Evolutionary conservation across 2,113 vertebrate species (phyloP), one percentile per base, ranked within the genome.

Genomic region (Picathartes gymnocephalus): DNA sequence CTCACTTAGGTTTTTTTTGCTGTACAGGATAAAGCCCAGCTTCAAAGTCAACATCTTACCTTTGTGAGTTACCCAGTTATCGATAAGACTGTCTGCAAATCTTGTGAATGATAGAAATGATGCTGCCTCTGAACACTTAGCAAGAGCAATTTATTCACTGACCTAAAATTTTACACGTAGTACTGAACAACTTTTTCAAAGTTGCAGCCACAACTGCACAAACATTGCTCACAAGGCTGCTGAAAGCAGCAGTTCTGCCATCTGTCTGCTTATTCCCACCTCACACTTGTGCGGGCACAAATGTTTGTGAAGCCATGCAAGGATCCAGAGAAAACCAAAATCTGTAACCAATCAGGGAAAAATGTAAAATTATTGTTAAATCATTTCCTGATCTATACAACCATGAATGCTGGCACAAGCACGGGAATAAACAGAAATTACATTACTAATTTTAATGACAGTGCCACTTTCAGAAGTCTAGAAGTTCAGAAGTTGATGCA

Each of bases 241-340:
- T 95, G 95, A 95, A 97, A 88, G 94, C 95, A 97, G 95, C 95
- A 97, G 96, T 96, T 95, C 95, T 94, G 92, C 96, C 96, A 95
- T 95, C 95, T 97, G 96, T 93, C 95, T 95, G 82, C 96, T 90
- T 95, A 92, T 94, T 94, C 77, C 92, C 76, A 95, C 93, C 76
- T 90, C 93, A 87, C 81, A 93, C 81, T 95, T 72, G 83, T 92
- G 83, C 95, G 4, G 91, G 91, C 88, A 97, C 88, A 65, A 96
- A 87, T 47, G 58, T 78, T 90, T 81, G 92, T 93, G 91, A 94
- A 96, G 80, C 86, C 92, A 86, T 7, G 51, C 58, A 90, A 70
- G 2, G 4, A 76, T 80, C 85, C 18, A 88, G 28, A 81, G 62
- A 50, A 62, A 94, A 88, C 24, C 54, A 66, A 56, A 66, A 47